Conservation (phyloP, 2,113 vertebrate genomes). For the Thryonomys swinderianus region DNA sequence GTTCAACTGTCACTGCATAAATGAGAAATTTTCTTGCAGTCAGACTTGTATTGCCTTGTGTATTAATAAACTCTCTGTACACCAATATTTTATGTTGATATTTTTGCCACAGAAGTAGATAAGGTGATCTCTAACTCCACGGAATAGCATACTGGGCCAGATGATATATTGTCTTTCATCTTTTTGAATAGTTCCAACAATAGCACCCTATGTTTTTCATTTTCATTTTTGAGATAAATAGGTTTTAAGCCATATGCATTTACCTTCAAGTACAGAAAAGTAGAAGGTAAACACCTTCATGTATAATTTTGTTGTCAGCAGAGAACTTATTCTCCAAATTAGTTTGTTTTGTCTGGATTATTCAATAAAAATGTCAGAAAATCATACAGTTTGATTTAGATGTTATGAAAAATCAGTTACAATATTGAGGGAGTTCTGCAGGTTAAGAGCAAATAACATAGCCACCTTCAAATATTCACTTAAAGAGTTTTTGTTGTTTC, state of each 20-base stretch:
- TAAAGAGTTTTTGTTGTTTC: neutral
- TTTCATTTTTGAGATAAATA: neutral
- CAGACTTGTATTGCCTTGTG: neutral
- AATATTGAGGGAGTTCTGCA: neutral
- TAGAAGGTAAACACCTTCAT: neutral
- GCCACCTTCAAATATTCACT: neutral
- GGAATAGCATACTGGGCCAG: neutral
- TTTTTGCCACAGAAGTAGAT: neutral
- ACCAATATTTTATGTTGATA: neutral
- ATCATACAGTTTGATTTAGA: constrained; percentile 24
- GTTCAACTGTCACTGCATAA: neutral
- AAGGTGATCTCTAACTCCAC: neutral
- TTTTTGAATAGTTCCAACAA: neutral
- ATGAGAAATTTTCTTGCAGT: neutral
- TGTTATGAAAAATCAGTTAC: neutral
- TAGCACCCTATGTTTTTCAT: neutral
- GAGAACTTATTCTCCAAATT: neutral
- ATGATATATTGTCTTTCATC: neutral
- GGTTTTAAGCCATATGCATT: neutral
- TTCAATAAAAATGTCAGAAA: constrained; percentile 14
- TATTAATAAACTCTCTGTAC: neutral
- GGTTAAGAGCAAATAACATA: neutral
- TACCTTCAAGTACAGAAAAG: neutral
- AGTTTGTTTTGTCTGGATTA: neutral
- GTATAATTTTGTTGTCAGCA: neutral